Percentiles rank a stretch among this genome's conserved stretches.
These are phyloP conservation scores for Paraescarpia echinospica DNA, from an alignment of 1,140 invertebrate species.

Conservation along the genomic window DNA sequence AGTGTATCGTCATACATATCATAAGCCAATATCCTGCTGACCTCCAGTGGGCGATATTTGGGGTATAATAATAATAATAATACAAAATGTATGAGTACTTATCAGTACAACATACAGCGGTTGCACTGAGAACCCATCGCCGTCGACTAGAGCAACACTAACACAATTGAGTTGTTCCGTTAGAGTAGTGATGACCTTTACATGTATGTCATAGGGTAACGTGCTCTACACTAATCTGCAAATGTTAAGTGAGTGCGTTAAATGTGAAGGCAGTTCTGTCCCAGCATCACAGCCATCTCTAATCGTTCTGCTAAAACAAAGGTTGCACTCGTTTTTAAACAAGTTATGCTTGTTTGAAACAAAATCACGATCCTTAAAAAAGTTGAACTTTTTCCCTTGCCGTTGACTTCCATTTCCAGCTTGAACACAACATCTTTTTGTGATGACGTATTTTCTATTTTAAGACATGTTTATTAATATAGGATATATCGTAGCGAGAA, in stretches of 20 bases:
- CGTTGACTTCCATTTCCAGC: background rate
- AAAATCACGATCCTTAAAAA: background rate
- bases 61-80: too few relatives aligned
- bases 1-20: too few relatives aligned
- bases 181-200: background rate
- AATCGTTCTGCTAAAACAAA: background rate
- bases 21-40: too few relatives aligned
- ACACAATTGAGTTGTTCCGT: background rate
- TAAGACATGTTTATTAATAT: background rate
- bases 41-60: too few relatives aligned
- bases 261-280: background rate
- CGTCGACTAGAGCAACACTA: background rate
- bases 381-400: background rate
- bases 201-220: background rate
- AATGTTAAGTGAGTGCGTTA: background rate
- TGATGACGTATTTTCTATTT: background rate
- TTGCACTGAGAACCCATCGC: too few relatives aligned
- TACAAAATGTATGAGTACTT: too few relatives aligned
- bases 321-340: background rate
- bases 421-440: background rate
- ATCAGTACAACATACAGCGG: too few relatives aligned
- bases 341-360: background rate
- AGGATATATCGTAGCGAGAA: background rate
- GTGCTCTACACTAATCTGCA: background rate
- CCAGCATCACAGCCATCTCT: background rate